Evolutionary conservation across 2,888 invertebrate genomes (phyloP).

Genomic region (Cyclophora albipunctata): DNA sequence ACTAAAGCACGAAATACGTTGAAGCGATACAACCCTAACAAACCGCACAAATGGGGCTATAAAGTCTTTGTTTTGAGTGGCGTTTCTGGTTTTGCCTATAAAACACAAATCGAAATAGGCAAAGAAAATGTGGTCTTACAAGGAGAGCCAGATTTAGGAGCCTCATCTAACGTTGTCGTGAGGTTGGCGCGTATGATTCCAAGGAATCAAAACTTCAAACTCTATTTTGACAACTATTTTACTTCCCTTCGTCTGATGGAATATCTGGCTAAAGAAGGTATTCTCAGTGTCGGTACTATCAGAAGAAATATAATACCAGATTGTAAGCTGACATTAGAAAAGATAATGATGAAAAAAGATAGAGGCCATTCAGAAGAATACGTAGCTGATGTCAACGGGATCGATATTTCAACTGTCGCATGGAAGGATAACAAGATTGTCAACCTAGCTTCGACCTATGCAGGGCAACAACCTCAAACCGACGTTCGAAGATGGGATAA

Average conservation of each 20-base stretch:
- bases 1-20: conserved; percentile 20
- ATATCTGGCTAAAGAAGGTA: conserved; percentile 10
- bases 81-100: conserved; percentile 20
- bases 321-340: conserved; percentile 30
- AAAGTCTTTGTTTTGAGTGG: conserved; percentile 22
- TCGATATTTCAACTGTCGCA: conserved; percentile 22
- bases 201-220: conserved; percentile 14
- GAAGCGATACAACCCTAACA: conserved; percentile 16
- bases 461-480: conserved; percentile 22
- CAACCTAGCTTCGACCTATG: conserved; percentile 29
- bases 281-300: conserved; percentile 15
- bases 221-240: conserved; percentile 21
- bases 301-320: conserved; percentile 14
- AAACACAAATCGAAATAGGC: conserved; percentile 23
- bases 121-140: conserved; percentile 6
- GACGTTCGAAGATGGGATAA: conserved; percentile 19
- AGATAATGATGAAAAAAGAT: conserved; percentile 12
- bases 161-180: conserved; percentile 14
- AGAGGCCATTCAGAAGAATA: conserved; percentile 10
- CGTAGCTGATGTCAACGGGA: conserved; percentile 17
- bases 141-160: conserved; percentile 6
- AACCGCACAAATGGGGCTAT: conserved; percentile 26
- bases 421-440: conserved; percentile 38
- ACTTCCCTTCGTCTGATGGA: conserved; percentile 16
- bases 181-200: conserved; percentile 13